phyloP scores from a whole-genome alignment of 2,113 vertebrate species.

The Macrotus californicus region DNA sequence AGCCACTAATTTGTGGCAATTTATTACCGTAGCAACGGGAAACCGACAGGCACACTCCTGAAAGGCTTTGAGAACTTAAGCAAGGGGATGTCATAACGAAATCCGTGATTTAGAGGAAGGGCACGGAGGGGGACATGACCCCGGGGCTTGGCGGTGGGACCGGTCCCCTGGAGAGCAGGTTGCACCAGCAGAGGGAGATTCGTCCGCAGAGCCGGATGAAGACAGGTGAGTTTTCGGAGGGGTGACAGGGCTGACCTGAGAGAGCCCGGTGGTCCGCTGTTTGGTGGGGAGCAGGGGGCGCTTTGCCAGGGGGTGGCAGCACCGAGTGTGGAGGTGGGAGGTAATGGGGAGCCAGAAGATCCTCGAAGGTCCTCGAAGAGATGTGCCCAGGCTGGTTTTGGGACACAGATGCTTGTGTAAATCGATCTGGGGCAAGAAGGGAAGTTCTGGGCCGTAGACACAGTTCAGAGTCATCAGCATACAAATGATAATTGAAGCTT shows the following conservation, averaged over 20 bases:
- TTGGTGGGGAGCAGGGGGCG: neutral
- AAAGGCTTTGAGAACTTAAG: neutral
- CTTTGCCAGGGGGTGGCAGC: rapidly evolving
- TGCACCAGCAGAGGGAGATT: rapidly evolving
- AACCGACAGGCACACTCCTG: rapidly evolving
- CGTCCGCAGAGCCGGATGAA: rapidly evolving
- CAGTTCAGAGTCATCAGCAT: constrained; percentile 1
- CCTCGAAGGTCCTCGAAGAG: neutral
- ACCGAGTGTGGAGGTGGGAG: rapidly evolving
- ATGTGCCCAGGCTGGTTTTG: neutral
- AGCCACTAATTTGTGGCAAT: rapidly evolving
- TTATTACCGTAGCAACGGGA: neutral
- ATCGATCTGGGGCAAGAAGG: neutral
- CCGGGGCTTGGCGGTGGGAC: rapidly evolving
- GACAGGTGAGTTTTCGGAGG: rapidly evolving
- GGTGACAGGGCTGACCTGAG: neutral
- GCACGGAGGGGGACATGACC: neutral
- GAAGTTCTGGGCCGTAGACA: neutral
- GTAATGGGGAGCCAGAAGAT: rapidly evolving
- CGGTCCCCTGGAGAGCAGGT: rapidly evolving
- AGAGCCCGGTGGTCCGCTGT: rapidly evolving
- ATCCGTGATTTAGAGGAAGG: neutral
- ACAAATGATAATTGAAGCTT: neutral
- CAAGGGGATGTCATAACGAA: too few relatives aligned
- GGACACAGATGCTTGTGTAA: rapidly evolving